Evolutionary conservation across 2,888 invertebrate species (phyloP), one percentile per base, ranked within the genome.

Genomic region (Drosophila neotestacea): DNA sequence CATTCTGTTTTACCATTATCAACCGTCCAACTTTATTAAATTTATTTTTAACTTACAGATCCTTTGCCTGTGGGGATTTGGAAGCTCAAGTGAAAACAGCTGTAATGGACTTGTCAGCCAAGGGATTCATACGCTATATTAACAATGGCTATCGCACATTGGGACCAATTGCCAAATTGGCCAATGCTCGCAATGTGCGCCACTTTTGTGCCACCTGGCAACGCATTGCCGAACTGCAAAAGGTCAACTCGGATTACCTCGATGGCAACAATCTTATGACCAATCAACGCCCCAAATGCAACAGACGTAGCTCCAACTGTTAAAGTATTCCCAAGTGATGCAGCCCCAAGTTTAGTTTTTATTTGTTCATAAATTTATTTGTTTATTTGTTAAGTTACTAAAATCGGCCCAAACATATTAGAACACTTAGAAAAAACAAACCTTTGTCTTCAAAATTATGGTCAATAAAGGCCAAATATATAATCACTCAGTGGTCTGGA

Each of bases 131-230:
- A 54, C 88, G 91, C 16, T 85, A 63, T 41, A 70, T 89, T 1
- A 61, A 68, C 36, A 80, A 86, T 42, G 92, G 92, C 0, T 92
- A 91, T 74, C 91, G 90, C 65, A 92, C 92, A 1, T 39, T 92
- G 59, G 92, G 92, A 0, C 92, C 92, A 5, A 91, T 91, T 46
- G 91, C 92, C 7, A 91, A 88, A 66, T 58, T 92, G 67, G 88
- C 91, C 13, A 74, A 79, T 56, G 90, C 90, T 0, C 91, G 87
- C n/a, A 91, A 89, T 3, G 68, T 70, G 52, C 90, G 90, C 4
- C 90, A 92, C 66, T 79, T 87, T 34, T 87, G 79, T 44, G 70
- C 79, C 42, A 84, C 88, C 3, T 92, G 92, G 92, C 79, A 91
- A 30, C 87, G 83, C 50, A 79, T 91, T n/a, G 73, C 82, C 58